Percentiles rank a stretch among this genome's conserved stretches.
phyloP scores from a whole-genome alignment of 2,113 vertebrate species.

The Gobiocypris rarus region DNA sequence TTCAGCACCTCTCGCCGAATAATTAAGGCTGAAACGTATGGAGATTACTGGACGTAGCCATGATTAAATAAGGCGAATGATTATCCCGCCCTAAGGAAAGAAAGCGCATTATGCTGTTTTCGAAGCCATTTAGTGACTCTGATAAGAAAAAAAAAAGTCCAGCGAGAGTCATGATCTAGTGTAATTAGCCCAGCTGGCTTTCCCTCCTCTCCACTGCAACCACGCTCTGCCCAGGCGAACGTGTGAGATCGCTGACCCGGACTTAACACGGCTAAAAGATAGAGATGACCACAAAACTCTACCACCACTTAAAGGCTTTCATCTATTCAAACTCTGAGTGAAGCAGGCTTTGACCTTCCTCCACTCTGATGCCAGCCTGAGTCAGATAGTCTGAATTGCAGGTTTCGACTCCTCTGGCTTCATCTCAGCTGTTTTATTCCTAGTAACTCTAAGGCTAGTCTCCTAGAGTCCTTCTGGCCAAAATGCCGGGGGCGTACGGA shows the following conservation, averaged over 20 bases:
- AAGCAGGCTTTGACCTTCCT: conserved; percentile 49
- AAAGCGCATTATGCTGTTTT: conserved; percentile 76
- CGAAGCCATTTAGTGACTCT: conserved; percentile 77
- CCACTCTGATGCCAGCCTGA: conserved; percentile 58
- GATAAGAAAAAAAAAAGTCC: conserved; percentile 63
- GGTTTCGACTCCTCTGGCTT: conserved; percentile 50
- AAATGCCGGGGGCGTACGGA: conserved; percentile 61
- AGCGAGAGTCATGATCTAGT: conserved; percentile 74
- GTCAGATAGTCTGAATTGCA: conserved; percentile 66
- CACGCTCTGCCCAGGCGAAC: conserved; percentile 53
- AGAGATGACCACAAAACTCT: conserved; percentile 63
- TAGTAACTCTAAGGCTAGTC: conserved; percentile 35
- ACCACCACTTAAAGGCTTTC: conserved; percentile 39
- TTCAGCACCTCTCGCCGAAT: conserved; percentile 66
- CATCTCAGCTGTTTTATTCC: conserved; percentile 45
- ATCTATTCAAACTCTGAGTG: conserved; percentile 35
- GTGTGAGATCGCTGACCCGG: conserved; percentile 72
- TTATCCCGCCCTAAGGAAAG: conserved; percentile 72
- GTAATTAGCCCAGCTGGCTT: conserved; percentile 70
- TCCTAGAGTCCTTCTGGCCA: conserved; percentile 53
- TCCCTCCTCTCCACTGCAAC: conserved; percentile 47
- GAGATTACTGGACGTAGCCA: conserved; percentile 75
- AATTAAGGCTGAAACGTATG: conserved; percentile 76
- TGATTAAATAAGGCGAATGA: conserved; percentile 77
- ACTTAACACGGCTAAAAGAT: conserved; percentile 72